Percentiles rank a stretch among this genome's conserved stretches.
Conservation (phyloP, 2,888 invertebrate species). For the Koerneria pararmatus region DNA sequence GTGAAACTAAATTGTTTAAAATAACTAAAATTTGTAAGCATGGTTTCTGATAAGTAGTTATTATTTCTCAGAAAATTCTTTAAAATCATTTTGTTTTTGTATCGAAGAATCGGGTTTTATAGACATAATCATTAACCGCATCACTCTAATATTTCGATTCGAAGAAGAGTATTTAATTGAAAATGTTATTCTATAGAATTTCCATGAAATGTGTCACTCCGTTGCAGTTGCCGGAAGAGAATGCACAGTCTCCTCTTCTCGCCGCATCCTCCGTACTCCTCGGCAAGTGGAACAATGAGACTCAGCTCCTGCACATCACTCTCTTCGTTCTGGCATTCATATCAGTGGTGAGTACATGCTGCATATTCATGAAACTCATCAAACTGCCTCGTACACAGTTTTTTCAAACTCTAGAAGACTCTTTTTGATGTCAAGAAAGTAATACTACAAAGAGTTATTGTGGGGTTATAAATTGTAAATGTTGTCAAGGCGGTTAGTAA, state of each 20-base stretch:
- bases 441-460: no score
- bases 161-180: not conserved
- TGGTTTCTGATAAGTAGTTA: not conserved
- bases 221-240: conserved; percentile 27
- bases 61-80: no score
- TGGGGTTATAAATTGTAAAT: no score
- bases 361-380: no score
- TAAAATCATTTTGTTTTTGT: no score
- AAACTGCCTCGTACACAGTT: no score
- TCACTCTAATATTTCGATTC: not conserved
- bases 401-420: no score
- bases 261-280: conserved; percentile 15
- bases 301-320: conserved; percentile 34
- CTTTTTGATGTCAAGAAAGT: no score
- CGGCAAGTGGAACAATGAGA: conserved; percentile 27
- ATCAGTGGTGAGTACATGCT: conserved; percentile 27
- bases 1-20: not conserved
- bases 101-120: no score
- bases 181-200: not conserved
- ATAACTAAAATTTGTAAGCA: not conserved
- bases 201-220: not conserved
- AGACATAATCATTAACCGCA: no score
- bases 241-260: conserved; percentile 21
- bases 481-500: no score
- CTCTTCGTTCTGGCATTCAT: conserved; percentile 36